These are phyloP conservation scores for Thaumetopoea pityocampa DNA, from an alignment of 1,140 invertebrate species.

Conservation along the genomic window DNA sequence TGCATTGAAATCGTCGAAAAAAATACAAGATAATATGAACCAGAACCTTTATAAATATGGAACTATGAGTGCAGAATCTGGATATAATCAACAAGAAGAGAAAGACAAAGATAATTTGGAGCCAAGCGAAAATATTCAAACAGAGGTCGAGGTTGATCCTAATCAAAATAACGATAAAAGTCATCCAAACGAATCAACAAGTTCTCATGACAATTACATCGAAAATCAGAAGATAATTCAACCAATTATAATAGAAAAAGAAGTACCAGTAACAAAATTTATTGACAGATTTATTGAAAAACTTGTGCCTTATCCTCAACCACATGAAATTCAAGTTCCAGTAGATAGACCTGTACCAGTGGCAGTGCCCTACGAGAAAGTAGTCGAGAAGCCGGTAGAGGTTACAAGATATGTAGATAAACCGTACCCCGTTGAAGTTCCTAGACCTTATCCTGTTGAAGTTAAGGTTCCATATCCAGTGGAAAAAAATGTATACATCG, in stretches of 20 bases:
- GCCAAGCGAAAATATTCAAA: constrained; percentile 42
- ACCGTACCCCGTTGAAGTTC: constrained; percentile 67
- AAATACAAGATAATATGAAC: constrained; percentile 47
- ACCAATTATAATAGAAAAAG: constrained; percentile 73
- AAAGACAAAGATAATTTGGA: constrained; percentile 42
- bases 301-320: constrained; percentile 72
- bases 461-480: constrained; percentile 72
- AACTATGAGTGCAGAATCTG: constrained; percentile 25
- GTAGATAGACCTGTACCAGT: constrained; percentile 73
- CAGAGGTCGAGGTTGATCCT: constrained; percentile 37
- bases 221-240: constrained; percentile 46
- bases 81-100: constrained; percentile 30
- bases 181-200: constrained; percentile 35
- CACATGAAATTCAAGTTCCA: constrained; percentile 64
- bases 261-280: constrained; percentile 71
- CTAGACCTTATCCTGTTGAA: constrained; percentile 72
- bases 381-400: constrained; percentile 73
- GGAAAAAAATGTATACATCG: constrained; percentile 71
- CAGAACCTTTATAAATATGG: constrained; percentile 44
- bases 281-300: constrained; percentile 77
- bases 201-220: constrained; percentile 26
- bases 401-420: constrained; percentile 71
- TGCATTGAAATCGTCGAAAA: constrained; percentile 42
- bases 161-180: constrained; percentile 22
- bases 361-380: constrained; percentile 70